Percentiles rank a stretch among this genome's conserved stretches.
Evolutionary conservation across 2,888 invertebrate species (phyloP).

Genomic region (Caenorhabditis plicata): DNA sequence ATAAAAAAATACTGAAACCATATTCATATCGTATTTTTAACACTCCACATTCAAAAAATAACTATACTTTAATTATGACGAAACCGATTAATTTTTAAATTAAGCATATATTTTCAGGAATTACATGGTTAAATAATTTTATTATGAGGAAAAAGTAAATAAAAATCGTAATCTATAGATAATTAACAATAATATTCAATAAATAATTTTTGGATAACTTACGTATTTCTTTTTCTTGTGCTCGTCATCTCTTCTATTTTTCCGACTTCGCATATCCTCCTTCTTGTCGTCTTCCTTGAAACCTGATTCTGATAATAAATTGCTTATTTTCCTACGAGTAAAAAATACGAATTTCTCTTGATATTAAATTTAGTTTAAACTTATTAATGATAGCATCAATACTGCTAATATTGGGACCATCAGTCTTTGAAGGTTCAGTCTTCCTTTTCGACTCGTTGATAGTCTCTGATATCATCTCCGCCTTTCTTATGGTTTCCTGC

Average conservation of each 20-base stretch:
- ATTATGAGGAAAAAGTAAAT: too few species aligned
- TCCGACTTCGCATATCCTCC: conserved; percentile 1
- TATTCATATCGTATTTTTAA: too few species aligned
- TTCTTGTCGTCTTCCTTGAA: conserved; percentile 14
- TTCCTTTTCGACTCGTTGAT: not conserved
- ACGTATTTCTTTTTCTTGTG: conserved; percentile 24
- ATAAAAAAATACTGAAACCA: not conserved
- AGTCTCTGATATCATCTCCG: conserved; percentile 24
- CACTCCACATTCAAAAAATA: too few species aligned
- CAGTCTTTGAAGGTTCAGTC: not conserved
- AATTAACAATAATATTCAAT: too few species aligned
- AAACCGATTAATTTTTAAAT: too few species aligned
- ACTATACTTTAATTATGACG: too few species aligned
- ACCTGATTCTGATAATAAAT: conserved; percentile 29
- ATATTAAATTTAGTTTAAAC: not conserved
- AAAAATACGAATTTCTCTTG: not conserved
- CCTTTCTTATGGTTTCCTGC: conserved; percentile 23
- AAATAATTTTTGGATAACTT: too few species aligned
- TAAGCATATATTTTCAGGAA: too few species aligned
- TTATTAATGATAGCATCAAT: conserved; percentile 37
- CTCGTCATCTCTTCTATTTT: conserved; percentile 1
- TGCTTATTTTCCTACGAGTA: conserved; percentile 12
- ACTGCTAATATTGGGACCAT: conserved; percentile 6
- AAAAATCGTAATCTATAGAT: too few species aligned
- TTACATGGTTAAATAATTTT: too few species aligned